Conservation (phyloP, 2,113 vertebrate genomes). For the Eupsittula cactorum region DNA sequence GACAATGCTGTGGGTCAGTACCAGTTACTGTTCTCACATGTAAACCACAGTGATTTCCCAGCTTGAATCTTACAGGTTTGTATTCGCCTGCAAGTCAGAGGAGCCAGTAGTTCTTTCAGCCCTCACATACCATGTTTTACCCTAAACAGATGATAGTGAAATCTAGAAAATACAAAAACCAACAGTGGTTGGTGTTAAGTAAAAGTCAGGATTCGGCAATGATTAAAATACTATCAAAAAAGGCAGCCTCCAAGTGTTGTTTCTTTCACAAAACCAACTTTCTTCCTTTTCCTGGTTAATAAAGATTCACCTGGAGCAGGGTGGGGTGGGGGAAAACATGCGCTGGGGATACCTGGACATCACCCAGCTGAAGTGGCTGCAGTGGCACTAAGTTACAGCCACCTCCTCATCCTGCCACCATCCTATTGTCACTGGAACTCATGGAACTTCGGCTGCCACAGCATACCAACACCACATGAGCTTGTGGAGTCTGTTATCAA, state of each 20-base stretch:
- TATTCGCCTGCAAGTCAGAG: background rate
- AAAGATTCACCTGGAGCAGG: background rate
- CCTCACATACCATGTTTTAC: accelerated
- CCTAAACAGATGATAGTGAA: background rate
- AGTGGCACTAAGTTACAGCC: accelerated
- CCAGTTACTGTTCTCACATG: accelerated
- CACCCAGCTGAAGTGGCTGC: background rate
- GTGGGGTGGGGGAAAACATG: accelerated
- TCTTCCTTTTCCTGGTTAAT: background rate
- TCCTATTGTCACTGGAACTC: background rate
- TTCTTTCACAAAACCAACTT: background rate
- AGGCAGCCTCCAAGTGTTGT: background rate
- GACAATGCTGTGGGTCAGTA: background rate
- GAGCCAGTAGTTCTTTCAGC: background rate
- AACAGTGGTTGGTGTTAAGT: background rate
- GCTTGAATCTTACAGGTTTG: background rate
- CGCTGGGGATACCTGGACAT: background rate
- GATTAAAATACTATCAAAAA: too few species aligned
- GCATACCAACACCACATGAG: background rate
- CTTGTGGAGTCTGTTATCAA: background rate
- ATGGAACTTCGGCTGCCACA: accelerated
- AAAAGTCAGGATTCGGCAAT: background rate
- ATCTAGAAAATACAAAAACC: background rate
- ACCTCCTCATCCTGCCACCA: background rate
- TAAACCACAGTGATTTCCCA: accelerated